phyloP scores from a whole-genome alignment of 2,797 vertebrate genomes.

The Malacoctenus gilli region DNA sequence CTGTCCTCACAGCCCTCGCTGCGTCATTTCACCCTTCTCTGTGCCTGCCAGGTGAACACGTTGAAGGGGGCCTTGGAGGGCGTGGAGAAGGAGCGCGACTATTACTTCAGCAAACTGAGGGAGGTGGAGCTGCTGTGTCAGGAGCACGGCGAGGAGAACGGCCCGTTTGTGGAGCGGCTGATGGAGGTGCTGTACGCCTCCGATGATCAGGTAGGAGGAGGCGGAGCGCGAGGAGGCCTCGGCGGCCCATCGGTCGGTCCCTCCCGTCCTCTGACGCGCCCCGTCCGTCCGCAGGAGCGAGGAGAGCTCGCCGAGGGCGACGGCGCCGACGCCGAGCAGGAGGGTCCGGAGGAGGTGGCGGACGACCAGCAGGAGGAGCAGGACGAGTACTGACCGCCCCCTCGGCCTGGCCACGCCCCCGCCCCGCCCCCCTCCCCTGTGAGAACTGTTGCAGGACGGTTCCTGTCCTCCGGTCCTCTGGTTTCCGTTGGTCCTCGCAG shows the following conservation, averaged over 20 bases:
- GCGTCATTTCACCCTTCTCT: background rate
- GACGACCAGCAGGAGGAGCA: constrained; percentile 95
- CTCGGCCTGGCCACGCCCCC: constrained; percentile 66
- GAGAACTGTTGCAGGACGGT: constrained; percentile 84
- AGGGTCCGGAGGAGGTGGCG: constrained; percentile 85
- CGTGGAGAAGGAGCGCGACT: constrained; percentile 98
- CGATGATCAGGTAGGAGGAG: constrained; percentile 87
- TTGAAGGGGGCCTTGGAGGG: constrained; percentile 97
- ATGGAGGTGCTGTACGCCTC: constrained; percentile 97
- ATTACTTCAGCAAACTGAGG: constrained; percentile 98
- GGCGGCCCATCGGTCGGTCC: no score
- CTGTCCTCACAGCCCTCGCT: no score
- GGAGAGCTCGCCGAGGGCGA: constrained; percentile 89
- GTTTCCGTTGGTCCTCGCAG: constrained; percentile 78
- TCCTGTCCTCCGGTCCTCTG: no score
- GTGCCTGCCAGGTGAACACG: constrained; percentile 86
- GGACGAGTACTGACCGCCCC: constrained; percentile 93
- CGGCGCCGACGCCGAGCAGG: constrained; percentile 82
- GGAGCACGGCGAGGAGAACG: constrained; percentile 92
- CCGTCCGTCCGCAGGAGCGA: constrained; percentile 82
- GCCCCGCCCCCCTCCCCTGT: constrained; percentile 83
- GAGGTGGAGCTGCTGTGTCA: constrained; percentile 98
- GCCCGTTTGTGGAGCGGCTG: constrained; percentile 90
- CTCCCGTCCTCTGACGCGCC: no score
- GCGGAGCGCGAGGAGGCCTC: background rate